Evolutionary conservation across 2,797 vertebrate genomes (phyloP).

Genomic region (Ctenosaura bakeri): DNA sequence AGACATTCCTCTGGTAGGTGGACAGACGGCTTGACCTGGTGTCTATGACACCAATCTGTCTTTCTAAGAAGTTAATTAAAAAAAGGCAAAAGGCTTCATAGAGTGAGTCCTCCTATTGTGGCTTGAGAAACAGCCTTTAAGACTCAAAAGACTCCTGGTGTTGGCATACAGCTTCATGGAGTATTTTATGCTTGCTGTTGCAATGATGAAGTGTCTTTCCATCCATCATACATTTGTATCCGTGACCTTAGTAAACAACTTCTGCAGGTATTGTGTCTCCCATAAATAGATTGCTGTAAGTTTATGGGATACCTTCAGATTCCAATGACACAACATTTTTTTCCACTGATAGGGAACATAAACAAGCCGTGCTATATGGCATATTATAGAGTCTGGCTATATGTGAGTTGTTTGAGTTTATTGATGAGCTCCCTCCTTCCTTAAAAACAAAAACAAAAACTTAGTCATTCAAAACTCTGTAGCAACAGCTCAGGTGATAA

Average conservation of each 20-base stretch:
- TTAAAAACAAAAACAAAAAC: rapidly evolving
- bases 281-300: conserved; percentile 68
- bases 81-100: background rate
- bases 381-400: conserved; percentile 41
- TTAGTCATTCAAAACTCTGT: conserved; percentile 64
- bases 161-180: conserved; percentile 32
- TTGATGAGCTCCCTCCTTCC: background rate
- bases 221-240: conserved; percentile 63
- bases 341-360: conserved; percentile 64
- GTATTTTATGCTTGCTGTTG: conserved; percentile 30
- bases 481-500: conserved; percentile 59
- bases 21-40: background rate
- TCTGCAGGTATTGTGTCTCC: conserved; percentile 60
- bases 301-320: conserved; percentile 68
- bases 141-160: conserved; percentile 7
- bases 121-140: conserved; percentile 25
- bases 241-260: conserved; percentile 70
- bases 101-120: background rate
- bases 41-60: background rate
- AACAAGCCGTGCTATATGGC: conserved; percentile 45
- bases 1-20: background rate
- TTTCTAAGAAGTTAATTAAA: background rate
- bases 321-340: conserved; percentile 67
- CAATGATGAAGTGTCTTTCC: conserved; percentile 50
- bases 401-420: conserved; percentile 2